A percentile compares a stretch with the other conserved stretches of the same genome.
Evolutionary conservation across 2,797 vertebrate species (phyloP).

Genomic region (Chloroceryle inda): DNA sequence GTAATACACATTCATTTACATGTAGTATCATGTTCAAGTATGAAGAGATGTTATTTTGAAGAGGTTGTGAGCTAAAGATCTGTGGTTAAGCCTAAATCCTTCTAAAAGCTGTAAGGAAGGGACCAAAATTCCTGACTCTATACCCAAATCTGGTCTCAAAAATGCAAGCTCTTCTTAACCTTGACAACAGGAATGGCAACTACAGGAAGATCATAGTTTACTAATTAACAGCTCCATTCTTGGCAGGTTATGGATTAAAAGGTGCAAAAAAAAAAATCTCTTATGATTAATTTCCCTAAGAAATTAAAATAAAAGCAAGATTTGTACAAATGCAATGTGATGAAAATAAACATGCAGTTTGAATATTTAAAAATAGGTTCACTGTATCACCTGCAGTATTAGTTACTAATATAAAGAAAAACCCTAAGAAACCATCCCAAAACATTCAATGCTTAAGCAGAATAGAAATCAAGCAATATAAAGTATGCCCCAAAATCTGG

Average conservation of each 20-base stretch:
- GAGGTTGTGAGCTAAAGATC: neutral
- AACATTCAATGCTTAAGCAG: neutral
- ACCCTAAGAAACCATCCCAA: neutral
- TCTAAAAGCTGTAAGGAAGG: neutral
- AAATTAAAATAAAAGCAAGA: neutral
- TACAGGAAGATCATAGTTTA: neutral
- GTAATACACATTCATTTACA: neutral
- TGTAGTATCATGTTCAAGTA: rapidly evolving
- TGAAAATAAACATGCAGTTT: neutral
- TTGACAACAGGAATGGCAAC: neutral
- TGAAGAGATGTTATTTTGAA: neutral
- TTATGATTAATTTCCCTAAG: neutral
- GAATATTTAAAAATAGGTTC: neutral
- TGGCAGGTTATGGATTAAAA: neutral
- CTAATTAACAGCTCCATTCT: neutral
- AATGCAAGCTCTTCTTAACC: neutral
- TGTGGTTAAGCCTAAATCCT: neutral
- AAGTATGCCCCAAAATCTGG: neutral
- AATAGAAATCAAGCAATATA: neutral
- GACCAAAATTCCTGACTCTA: neutral
- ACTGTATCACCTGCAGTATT: neutral
- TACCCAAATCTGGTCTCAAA: neutral
- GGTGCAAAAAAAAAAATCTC: neutral
- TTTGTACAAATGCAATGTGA: neutral
- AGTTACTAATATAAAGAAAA: neutral